Evolutionary conservation across 2,888 invertebrate species (phyloP).

Genomic region (Leptogaster cylindrica): DNA sequence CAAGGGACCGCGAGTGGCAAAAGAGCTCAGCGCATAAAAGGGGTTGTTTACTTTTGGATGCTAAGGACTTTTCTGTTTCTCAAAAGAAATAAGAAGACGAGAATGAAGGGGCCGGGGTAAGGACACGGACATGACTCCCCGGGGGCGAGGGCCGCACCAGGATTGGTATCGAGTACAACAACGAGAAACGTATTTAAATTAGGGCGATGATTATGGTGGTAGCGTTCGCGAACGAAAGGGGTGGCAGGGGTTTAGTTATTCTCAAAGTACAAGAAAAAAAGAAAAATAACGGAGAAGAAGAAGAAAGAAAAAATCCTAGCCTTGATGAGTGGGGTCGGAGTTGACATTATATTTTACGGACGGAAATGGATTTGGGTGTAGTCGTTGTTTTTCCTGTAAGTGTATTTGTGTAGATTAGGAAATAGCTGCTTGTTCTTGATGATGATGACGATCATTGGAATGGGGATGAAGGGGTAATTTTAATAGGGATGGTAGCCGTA

Average conservation of each 20-base stretch:
- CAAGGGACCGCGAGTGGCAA: neutral
- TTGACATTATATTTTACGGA: slow-evolving; percentile 34
- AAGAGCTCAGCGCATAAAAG: slow-evolving; percentile 38
- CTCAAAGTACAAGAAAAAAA: neutral
- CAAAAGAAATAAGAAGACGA: slow-evolving; percentile 26
- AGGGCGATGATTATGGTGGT: slow-evolving; percentile 52
- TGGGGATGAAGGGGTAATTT: slow-evolving; percentile 36
- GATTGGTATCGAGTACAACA: slow-evolving; percentile 34
- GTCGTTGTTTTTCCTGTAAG: neutral
- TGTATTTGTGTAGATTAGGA: slow-evolving; percentile 37
- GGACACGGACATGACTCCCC: neutral
- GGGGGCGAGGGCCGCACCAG: slow-evolving; percentile 6
- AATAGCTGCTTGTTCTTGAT: slow-evolving; percentile 38
- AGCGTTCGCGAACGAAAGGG: slow-evolving; percentile 39
- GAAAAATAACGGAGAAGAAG: too few species aligned
- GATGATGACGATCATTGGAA: slow-evolving; percentile 35
- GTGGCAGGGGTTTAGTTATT: slow-evolving; percentile 31
- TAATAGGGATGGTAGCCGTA: slow-evolving; percentile 31
- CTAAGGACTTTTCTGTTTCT: slow-evolving; percentile 39
- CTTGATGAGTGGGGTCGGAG: slow-evolving; percentile 37
- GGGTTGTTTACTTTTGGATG: slow-evolving; percentile 39
- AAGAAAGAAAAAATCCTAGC: slow-evolving; percentile 14
- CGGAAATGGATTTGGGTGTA: slow-evolving; percentile 25
- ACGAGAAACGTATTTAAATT: slow-evolving; percentile 53
- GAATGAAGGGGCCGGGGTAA: neutral